Evolutionary conservation across 2,888 invertebrate genomes (phyloP), one percentile per base, ranked within the genome.

Genomic region (Monoplex corrugatus): DNA sequence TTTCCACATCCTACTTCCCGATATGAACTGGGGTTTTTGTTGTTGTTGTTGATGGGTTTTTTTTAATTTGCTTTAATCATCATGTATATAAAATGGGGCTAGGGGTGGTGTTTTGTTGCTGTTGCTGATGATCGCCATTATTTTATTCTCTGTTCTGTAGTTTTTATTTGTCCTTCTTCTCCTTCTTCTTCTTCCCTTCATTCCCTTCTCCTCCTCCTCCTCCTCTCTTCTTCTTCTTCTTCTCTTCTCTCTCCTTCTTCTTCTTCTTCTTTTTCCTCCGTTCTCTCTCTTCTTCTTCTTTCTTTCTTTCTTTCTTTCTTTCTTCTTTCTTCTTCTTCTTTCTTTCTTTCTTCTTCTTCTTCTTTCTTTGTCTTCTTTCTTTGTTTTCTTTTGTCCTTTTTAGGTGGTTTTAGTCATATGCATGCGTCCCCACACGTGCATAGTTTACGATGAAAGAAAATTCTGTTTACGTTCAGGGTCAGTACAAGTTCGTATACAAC

Each of bases 1-100:
- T n/a, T 88, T 50, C 83, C 83, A 82, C 80, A 72, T 68, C 40
- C 28, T 45, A 13, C 83, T 45, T 89, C 86, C 57, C 43, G 38
- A 13, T 82, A 57, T 89, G 50, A 10, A 13, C 50, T 50, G 10
- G 32, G 3, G 32, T 28, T 82, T 1, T 82, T 28, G 23, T 28
- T 87, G n/a, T 8, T 57, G 75, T 86, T 5, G 32, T 38, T 10
- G 0, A n/a, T 82, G 43, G 0, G 35, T 23, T 82, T 23, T 82
- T 23, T 82, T 23, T 16, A 10, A 35, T 23, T 82, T 23, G 23
- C 8, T 82, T 23, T 82, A 10, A 8, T 23, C 38, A 40, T 40
- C 8, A n/a, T n/a, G n/a, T n/a, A n/a, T n/a, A n/a, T n/a, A n/a
- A n/a, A 8, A 10, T 40, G 82, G 13, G 32, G 23, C 10, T 82